phyloP scores from a whole-genome alignment of 2,888 invertebrate genomes.

The Nomada ruficornis region DNA sequence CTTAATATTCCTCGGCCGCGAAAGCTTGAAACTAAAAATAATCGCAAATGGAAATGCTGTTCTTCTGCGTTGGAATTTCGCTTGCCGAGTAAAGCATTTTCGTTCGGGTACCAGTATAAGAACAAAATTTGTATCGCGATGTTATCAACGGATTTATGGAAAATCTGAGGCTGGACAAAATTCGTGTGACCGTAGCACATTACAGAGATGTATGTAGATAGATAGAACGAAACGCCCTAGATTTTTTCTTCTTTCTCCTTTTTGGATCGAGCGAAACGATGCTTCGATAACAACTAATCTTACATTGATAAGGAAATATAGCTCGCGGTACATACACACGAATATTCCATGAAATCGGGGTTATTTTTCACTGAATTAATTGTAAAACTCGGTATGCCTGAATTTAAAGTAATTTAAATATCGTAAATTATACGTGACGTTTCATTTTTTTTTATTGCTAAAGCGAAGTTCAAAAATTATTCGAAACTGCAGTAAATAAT shows the following conservation, averaged over 20 bases:
- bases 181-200: too few species aligned
- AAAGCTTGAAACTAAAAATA: slow-evolving; percentile 22
- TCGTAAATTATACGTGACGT: neutral
- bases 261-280: slow-evolving; percentile 18
- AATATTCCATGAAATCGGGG: neutral
- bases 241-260: slow-evolving; percentile 2
- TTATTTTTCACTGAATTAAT: neutral
- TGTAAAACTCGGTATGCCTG: neutral
- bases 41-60: neutral
- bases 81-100: too few species aligned
- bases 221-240: neutral
- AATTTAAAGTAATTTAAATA: neutral
- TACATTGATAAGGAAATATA: slow-evolving; percentile 25
- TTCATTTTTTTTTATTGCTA: neutral
- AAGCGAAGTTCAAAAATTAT: neutral
- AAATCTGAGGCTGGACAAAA: too few species aligned
- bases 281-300: slow-evolving; percentile 50
- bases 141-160: too few species aligned
- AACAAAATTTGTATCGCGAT: too few species aligned
- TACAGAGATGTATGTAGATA: neutral
- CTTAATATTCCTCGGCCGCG: neutral
- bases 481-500: too few species aligned
- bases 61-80: neutral
- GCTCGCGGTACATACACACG: neutral
- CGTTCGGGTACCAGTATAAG: too few species aligned